Conservation (phyloP, 2,888 invertebrate genomes). For the Terebella lapidaria region DNA sequence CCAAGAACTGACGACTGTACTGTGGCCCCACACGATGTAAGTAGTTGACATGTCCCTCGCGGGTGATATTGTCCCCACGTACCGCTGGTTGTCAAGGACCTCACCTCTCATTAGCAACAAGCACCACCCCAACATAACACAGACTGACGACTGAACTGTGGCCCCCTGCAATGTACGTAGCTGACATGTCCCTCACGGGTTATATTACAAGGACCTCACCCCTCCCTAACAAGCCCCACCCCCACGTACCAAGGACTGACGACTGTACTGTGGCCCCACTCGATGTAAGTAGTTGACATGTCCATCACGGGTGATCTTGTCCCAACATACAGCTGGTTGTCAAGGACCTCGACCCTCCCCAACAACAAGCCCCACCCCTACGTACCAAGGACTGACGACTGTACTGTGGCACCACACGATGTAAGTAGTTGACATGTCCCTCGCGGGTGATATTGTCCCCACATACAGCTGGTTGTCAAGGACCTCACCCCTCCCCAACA, state of each 20-base stretch:
- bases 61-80: constrained; percentile 77
- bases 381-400: constrained; percentile 71
- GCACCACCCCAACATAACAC: too few relatives aligned
- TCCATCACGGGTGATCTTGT: constrained; percentile 79
- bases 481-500: too few relatives aligned
- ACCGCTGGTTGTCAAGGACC: constrained; percentile 84
- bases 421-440: constrained; percentile 68
- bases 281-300: constrained; percentile 67
- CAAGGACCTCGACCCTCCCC: too few relatives aligned
- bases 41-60: constrained; percentile 68
- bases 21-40: constrained; percentile 87
- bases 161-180: too few relatives aligned
- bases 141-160: too few relatives aligned
- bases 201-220: too few relatives aligned
- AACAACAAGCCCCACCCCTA: too few relatives aligned
- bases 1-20: constrained; percentile 77
- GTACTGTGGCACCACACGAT: constrained; percentile 85
- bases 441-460: constrained; percentile 76
- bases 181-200: too few relatives aligned
- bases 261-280: constrained; percentile 82
- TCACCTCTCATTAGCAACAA: constrained; percentile 71
- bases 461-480: constrained; percentile 85
- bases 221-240: too few relatives aligned
- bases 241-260: constrained; percentile 70
- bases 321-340: constrained; percentile 84